Base-by-base conservation (phyloP, 2,888 invertebrate genomes). In the Ecliptopera silaceata region DNA sequence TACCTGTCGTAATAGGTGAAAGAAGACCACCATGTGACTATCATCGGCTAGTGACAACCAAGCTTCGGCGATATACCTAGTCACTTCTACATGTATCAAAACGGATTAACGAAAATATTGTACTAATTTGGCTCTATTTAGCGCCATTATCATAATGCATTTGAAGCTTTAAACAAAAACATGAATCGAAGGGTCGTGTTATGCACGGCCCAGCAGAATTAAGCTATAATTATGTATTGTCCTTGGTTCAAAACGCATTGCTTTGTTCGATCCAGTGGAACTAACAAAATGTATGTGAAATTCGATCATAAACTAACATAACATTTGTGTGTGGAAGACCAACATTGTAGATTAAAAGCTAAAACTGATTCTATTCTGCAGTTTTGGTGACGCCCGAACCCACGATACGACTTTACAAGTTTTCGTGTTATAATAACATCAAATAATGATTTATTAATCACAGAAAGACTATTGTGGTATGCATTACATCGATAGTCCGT, bases 401-500 rank as follows among this genome's bases (percentile, higher is more conserved):
- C 13, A 54, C 15, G 29, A 34, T 47, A 53, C 17, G 12, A 32
- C 41, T 43, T 31, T 44, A 44, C 44, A 44, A 43, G 42, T 43
- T 45, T 17, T 32, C 45, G 12, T 41, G 20, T 47, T 43, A 36
- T 53, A 41, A 17, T 29, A 41, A 26, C 26, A 47, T 6, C 12
- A 29, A 36, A 13, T 34, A 22, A 22, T 54, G 5, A 34, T 42
- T 26, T 52, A 12, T 46, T 17, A 34, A 61, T 11, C n/a, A 36
- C 36, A 46, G 63, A 66, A 79, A 77, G 82, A 82, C 80, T 82
- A 76, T 73, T 70, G 64, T 75, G 68, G 75, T 79, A 79, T 82
- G 82, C 82, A 81, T 81, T 82, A 80, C 81, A 61, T 71, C 60
- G 68, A 76, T 79, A 79, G 80, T 81, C 77, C 82, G 80, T 15